Evolutionary conservation across 1,140 invertebrate species (phyloP).

Genomic region (Lepidotrigona ventralis): DNA sequence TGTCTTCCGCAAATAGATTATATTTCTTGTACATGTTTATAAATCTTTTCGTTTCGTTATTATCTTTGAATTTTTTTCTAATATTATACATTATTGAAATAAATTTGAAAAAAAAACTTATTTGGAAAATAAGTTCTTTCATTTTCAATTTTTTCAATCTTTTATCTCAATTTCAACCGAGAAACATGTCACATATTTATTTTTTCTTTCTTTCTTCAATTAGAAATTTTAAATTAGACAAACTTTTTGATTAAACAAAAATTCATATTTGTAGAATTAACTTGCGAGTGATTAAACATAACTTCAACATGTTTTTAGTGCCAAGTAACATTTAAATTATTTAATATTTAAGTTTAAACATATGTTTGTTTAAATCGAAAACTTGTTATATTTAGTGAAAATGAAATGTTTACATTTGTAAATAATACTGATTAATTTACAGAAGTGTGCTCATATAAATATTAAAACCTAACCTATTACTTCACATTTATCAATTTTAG

Average conservation of each 20-base stretch:
- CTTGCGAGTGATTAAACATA: not conserved
- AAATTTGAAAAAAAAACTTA: not conserved
- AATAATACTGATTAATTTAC: not conserved
- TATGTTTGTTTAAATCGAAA: not conserved
- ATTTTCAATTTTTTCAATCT: not conserved
- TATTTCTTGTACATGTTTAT: not conserved
- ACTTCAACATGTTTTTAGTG: not conserved
- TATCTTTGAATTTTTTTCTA: not conserved
- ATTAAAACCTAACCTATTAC: conserved; percentile 1
- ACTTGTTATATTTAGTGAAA: not conserved
- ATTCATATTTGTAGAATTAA: not conserved
- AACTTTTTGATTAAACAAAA: no score
- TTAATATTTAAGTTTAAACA: not conserved
- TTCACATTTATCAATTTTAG: not conserved
- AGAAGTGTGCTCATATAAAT: not conserved
- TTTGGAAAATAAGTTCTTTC: not conserved
- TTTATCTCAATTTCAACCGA: not conserved
- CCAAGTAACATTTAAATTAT: not conserved
- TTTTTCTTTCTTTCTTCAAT: not conserved
- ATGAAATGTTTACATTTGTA: not conserved
- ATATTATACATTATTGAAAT: not conserved
- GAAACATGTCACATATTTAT: not conserved
- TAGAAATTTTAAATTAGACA: not conserved
- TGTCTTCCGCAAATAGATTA: no score
- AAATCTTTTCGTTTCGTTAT: not conserved